Conservation (phyloP, 2,888 invertebrate species). For the Punctoribates punctum region DNA sequence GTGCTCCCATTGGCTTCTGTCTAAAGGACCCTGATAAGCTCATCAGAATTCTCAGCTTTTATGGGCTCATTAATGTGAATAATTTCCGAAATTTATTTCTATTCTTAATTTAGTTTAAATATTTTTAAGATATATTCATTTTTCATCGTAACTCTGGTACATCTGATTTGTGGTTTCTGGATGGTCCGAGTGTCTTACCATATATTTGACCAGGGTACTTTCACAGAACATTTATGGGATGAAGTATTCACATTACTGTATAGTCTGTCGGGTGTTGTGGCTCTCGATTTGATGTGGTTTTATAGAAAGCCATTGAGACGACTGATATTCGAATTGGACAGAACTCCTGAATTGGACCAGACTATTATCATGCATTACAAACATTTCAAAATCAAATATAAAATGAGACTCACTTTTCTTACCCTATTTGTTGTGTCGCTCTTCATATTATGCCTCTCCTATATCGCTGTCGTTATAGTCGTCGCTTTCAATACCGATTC, state of each 20-base stretch:
- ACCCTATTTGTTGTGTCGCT: slow-evolving; percentile 25
- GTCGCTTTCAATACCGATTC: slow-evolving; percentile 31
- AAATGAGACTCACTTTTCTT: not conserved
- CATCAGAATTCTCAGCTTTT: not conserved
- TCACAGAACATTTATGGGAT: slow-evolving; percentile 29
- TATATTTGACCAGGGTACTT: slow-evolving; percentile 11
- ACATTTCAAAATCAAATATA: slow-evolving; percentile 38
- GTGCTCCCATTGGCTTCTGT: slow-evolving; percentile 18
- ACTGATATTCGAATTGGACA: not conserved
- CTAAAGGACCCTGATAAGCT: not conserved
- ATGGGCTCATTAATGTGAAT: not conserved
- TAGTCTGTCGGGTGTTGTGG: slow-evolving; percentile 34
- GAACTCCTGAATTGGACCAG: slow-evolving; percentile 7
- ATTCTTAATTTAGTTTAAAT: not conserved
- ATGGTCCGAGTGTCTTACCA: not conserved
- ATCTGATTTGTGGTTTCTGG: slow-evolving; percentile 32
- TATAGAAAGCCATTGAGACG: slow-evolving; percentile 12
- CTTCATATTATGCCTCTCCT: slow-evolving; percentile 27
- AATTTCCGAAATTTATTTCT: not conserved
- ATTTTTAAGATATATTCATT: slow-evolving; percentile 39
- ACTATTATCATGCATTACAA: slow-evolving; percentile 23
- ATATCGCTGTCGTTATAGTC: slow-evolving; percentile 20
- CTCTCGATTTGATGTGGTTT: slow-evolving; percentile 40
- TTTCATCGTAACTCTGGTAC: slow-evolving; percentile 18
- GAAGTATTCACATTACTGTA: slow-evolving; percentile 35